Evolutionary conservation across 2,888 invertebrate genomes (phyloP).

Genomic region (Amphipoea lucens): DNA sequence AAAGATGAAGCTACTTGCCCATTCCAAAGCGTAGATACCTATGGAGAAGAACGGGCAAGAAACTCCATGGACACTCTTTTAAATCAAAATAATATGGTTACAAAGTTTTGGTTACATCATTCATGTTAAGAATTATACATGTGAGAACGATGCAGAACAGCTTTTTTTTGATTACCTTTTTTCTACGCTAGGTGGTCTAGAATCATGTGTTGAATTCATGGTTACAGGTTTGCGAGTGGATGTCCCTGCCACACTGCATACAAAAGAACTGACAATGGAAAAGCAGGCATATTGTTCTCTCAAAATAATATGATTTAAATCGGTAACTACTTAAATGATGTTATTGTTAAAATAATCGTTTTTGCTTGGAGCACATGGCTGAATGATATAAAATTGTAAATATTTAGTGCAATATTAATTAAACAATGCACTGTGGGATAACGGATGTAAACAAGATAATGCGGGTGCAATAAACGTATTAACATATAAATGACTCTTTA

Average conservation of each 20-base stretch:
- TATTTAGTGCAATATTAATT: conserved; percentile 23
- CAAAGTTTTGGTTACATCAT: no score
- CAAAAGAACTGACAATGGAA: not conserved
- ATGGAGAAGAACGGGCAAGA: no score
- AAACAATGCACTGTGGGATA: conserved; percentile 34
- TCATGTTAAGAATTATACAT: no score
- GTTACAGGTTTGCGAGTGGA: not conserved
- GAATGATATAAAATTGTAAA: conserved; percentile 14
- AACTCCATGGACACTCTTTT: no score
- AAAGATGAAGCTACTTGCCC: no score
- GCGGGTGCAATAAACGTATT: conserved; percentile 73
- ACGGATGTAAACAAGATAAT: conserved; percentile 70
- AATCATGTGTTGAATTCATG: no score
- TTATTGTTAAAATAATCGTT: not conserved
- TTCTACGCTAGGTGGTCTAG: no score
- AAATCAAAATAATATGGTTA: no score
- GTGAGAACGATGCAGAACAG: no score
- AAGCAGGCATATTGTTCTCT: not conserved
- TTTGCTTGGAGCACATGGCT: not conserved
- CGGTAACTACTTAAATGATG: not conserved
- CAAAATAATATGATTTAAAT: not conserved
- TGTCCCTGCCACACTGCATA: not conserved
- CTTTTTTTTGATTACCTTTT: no score
- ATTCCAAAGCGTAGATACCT: no score
- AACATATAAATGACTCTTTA: conserved; percentile 57